Evolutionary conservation across 2,113 vertebrate genomes (phyloP).

Genomic region (Odobenus rosmarus): DNA sequence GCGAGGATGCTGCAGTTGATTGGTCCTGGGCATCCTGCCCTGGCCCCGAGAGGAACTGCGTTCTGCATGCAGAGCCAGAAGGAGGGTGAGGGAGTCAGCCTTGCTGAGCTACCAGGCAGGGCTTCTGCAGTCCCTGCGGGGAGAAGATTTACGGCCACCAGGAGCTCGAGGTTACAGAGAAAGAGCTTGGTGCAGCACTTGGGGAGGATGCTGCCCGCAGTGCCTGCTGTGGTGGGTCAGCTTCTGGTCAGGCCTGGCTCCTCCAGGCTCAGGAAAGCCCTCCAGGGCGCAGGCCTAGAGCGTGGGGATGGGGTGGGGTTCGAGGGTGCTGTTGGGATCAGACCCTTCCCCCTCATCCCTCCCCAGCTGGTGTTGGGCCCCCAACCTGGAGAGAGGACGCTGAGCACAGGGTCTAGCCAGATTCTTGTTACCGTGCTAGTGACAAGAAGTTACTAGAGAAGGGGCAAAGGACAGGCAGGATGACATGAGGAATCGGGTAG

Average conservation of each 20-base stretch:
- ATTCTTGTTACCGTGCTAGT: background rate
- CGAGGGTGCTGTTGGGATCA: background rate
- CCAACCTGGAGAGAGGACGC: background rate
- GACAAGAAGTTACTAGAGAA: background rate
- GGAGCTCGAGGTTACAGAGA: background rate
- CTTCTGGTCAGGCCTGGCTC: background rate
- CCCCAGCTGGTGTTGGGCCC: background rate
- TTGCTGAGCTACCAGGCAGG: background rate
- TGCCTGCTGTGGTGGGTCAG: accelerated
- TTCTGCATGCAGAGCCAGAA: slow-evolving; percentile 14
- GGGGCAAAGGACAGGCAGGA: background rate
- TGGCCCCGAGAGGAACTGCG: background rate
- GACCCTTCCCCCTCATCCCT: background rate
- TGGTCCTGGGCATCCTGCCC: slow-evolving; percentile 25
- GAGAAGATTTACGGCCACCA: slow-evolving; percentile 22
- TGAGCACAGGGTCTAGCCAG: background rate
- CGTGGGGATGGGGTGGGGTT: background rate
- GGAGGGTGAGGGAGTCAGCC: background rate
- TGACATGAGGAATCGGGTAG: background rate
- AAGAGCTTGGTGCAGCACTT: background rate
- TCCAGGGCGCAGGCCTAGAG: background rate
- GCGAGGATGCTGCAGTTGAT: background rate
- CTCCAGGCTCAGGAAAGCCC: background rate
- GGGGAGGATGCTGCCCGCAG: background rate
- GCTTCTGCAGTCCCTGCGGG: slow-evolving; percentile 42